phyloP scores from a whole-genome alignment of 2,797 vertebrate species.

The Acanthornis magna region DNA sequence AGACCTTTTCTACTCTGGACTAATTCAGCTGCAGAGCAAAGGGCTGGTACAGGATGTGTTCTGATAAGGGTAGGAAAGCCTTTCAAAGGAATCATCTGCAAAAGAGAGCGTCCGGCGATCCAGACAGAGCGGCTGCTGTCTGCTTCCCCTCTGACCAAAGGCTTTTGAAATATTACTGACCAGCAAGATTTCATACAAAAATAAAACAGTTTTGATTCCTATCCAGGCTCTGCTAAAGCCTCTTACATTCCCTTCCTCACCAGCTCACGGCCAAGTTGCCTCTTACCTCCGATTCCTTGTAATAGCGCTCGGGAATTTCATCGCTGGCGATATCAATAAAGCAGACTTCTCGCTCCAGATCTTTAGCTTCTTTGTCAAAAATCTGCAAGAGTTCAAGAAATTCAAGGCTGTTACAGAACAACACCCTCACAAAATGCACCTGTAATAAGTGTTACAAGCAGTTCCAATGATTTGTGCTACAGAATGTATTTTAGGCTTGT shows the following conservation, averaged over 20 bases:
- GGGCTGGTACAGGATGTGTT: neutral
- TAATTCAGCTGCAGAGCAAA: neutral
- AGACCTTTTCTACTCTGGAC: neutral
- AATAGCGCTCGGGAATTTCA: slow-evolving; percentile 92
- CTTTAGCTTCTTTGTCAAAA: slow-evolving; percentile 89
- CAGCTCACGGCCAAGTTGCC: neutral
- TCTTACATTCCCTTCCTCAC: neutral
- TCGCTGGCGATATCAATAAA: slow-evolving; percentile 91
- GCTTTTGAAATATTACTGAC: neutral
- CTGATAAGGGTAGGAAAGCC: neutral
- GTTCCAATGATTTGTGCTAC: neutral
- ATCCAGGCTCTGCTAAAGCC: neutral
- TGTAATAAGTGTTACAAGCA: neutral
- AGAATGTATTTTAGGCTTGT: neutral
- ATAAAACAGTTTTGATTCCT: neutral
- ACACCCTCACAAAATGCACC: neutral
- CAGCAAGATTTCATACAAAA: neutral
- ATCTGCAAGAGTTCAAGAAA: slow-evolving; percentile 81
- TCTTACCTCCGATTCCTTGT: slow-evolving; percentile 94
- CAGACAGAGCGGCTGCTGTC: neutral
- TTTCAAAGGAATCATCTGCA: neutral
- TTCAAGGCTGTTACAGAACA: neutral
- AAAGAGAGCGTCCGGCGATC: neutral
- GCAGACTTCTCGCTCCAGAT: slow-evolving; percentile 89
- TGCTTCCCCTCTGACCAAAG: neutral